Percentiles rank a stretch among this genome's conserved stretches.
Evolutionary conservation across 1,140 invertebrate species (phyloP).

Genomic region (Matsumurasca onukii): DNA sequence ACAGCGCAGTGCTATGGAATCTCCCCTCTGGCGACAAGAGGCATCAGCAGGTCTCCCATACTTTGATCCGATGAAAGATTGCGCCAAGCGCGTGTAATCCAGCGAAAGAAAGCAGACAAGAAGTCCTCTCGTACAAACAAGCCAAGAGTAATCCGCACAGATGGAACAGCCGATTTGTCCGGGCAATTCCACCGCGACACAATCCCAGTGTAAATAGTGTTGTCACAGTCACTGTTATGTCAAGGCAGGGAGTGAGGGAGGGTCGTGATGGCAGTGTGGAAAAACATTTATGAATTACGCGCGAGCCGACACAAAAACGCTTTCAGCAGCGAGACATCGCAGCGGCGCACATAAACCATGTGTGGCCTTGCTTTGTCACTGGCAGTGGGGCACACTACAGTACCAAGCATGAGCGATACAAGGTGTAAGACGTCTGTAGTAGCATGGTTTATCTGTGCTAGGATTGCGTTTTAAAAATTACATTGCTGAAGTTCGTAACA

Average conservation of each 20-base stretch:
- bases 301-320: slow-evolving; percentile 21
- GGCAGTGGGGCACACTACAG: no score
- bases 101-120: neutral
- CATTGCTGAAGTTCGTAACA: no score
- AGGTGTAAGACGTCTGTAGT: no score
- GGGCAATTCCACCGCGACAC: slow-evolving; percentile 7
- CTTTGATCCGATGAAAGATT: neutral
- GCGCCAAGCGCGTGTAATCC: neutral
- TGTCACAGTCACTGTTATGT: neutral
- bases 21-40: neutral
- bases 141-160: neutral
- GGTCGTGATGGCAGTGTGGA: neutral
- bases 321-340: slow-evolving; percentile 18
- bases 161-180: slow-evolving; percentile 15
- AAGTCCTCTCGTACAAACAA: neutral
- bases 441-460: no score
- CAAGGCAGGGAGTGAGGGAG: neutral
- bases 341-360: neutral
- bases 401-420: no score
- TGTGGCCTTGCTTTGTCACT: no score
- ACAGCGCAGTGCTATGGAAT: no score
- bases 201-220: slow-evolving; percentile 8
- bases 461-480: no score
- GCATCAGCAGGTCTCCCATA: neutral
- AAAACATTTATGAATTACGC: slow-evolving; percentile 26